Conservation (phyloP, 2,797 vertebrate species). For the Caiman crocodilus region DNA sequence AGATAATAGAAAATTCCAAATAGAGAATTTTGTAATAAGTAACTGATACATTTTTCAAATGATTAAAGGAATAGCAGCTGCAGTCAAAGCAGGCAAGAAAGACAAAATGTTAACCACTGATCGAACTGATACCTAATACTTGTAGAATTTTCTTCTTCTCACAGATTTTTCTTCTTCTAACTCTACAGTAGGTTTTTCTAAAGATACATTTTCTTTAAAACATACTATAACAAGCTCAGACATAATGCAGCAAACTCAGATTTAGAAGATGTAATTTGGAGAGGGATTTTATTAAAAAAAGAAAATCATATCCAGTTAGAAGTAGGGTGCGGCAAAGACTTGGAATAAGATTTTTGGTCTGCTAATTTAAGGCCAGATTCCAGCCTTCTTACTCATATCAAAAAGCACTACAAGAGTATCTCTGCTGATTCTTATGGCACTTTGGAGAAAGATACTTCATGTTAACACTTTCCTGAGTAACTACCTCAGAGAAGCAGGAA, state of each 20-base stretch:
- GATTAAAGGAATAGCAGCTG: not conserved
- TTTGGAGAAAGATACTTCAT: not conserved
- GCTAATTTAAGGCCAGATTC: not conserved
- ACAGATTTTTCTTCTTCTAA: not conserved
- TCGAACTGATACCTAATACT: not conserved
- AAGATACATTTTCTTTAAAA: not conserved
- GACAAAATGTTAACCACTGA: not conserved
- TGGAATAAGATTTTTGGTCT: not conserved
- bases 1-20: not conserved
- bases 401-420: fast-evolving
- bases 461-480: not conserved
- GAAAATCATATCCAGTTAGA: not conserved
- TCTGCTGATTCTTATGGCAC: not conserved
- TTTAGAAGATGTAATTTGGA: not conserved
- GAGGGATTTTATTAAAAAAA: slow-evolving; percentile 1
- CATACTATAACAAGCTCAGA: not conserved
- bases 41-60: not conserved
- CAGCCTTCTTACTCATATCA: not conserved
- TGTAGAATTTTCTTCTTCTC: not conserved
- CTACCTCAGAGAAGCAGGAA: not conserved
- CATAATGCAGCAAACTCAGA: not conserved
- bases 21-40: not conserved
- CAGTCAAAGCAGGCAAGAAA: not conserved
- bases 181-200: not conserved
- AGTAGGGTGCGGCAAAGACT: not conserved